Evolutionary conservation across 1,140 invertebrate genomes (phyloP).

Genomic region (Drosophila albomicans): DNA sequence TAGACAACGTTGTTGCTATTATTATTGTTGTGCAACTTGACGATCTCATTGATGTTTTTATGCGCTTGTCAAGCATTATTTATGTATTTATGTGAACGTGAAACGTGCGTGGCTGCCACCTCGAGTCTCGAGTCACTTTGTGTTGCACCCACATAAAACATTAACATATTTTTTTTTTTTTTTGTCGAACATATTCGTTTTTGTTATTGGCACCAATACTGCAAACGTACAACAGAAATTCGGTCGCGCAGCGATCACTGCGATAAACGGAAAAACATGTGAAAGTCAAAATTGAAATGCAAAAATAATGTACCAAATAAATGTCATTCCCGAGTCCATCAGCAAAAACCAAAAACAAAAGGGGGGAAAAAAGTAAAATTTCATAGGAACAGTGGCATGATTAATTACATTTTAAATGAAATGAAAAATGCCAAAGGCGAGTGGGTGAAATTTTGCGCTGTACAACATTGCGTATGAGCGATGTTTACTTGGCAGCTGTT

Average conservation of each 20-base stretch:
- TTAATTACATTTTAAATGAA: slow-evolving; percentile 62
- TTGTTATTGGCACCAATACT: slow-evolving; percentile 70
- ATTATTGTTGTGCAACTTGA: slow-evolving; percentile 45
- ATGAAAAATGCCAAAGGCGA: slow-evolving; percentile 27
- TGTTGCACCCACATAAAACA: slow-evolving; percentile 73
- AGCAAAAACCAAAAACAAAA: slow-evolving; percentile 30
- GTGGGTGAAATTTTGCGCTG: slow-evolving; percentile 56
- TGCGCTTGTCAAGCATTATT: slow-evolving; percentile 64
- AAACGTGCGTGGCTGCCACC: slow-evolving; percentile 59
- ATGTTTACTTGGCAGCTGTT: slow-evolving; percentile 50
- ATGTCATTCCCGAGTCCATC: slow-evolving; percentile 50
- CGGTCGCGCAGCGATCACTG: slow-evolving; percentile 51
- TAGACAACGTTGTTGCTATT: slow-evolving; percentile 40
- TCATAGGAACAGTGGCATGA: slow-evolving; percentile 57
- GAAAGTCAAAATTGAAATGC: slow-evolving; percentile 31
- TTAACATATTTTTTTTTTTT: slow-evolving; percentile 5
- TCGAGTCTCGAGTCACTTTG: slow-evolving; percentile 14
- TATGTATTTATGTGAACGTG: slow-evolving; percentile 52
- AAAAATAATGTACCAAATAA: slow-evolving; percentile 10
- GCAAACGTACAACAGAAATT: slow-evolving; percentile 38
- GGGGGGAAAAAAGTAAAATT: slow-evolving; percentile 42
- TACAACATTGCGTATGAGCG: slow-evolving; percentile 73
- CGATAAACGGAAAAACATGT: slow-evolving; percentile 69
- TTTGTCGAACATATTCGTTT: not conserved
- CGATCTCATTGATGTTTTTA: slow-evolving; percentile 67